Percentiles rank a stretch among this genome's conserved stretches.
phyloP scores from a whole-genome alignment of 2,888 invertebrate genomes.

The Schizaphis graminum region DNA sequence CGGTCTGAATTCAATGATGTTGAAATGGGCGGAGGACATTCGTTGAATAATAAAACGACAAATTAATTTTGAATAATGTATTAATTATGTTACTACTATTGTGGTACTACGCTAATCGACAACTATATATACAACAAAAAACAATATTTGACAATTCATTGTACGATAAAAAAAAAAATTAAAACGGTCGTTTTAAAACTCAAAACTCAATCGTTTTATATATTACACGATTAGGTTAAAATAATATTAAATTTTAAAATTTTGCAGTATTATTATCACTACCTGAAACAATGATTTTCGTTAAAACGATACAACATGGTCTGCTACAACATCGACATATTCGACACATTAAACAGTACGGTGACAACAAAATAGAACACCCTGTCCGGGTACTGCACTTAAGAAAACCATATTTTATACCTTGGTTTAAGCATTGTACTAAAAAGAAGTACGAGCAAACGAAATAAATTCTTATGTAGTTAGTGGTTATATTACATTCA shows the following conservation, averaged over 20 bases:
- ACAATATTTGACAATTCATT: not conserved
- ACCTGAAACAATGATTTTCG: not conserved
- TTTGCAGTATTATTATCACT: not conserved
- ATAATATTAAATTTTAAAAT: not conserved
- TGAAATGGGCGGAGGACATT: not conserved
- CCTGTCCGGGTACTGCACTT: not conserved
- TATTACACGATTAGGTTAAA: not conserved
- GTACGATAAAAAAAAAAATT: not conserved
- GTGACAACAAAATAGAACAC: not conserved
- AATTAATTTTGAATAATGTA: constrained; percentile 4
- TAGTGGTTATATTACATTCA: not conserved
- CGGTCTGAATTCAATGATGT: not conserved
- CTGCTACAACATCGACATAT: not conserved
- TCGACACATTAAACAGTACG: not conserved
- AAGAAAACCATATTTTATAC: not conserved
- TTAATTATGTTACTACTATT: not conserved
- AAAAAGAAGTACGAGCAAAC: not conserved
- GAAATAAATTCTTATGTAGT: not conserved
- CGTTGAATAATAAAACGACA: constrained; percentile 14
- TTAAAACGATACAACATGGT: not conserved
- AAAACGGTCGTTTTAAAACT: not conserved
- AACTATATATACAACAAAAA: not conserved
- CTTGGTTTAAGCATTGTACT: not conserved
- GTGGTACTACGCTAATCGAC: not conserved
- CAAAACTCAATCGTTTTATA: not conserved